These are phyloP conservation scores for Xenotilapia longispinis DNA, from an alignment of 2,113 vertebrate species.

Conservation along the genomic window DNA sequence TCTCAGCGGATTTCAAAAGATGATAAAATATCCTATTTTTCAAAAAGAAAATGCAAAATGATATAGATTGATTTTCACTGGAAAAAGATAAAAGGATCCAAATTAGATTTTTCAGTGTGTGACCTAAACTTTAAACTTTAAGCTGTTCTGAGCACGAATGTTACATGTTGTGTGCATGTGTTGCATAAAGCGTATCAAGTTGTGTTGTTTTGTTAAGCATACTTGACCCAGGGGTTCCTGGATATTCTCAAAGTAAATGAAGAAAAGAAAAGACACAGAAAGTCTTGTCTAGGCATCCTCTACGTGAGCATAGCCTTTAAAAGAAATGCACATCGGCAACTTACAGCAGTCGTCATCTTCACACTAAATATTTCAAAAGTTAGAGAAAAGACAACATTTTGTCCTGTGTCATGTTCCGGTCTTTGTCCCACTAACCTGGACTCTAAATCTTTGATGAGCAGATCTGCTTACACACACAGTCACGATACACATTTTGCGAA, in stretches of 20 bases:
- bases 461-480: constrained; percentile 28
- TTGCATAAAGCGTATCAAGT: constrained; percentile 16
- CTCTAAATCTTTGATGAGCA: constrained; percentile 47
- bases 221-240: background rate
- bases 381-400: background rate
- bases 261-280: background rate
- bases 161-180: constrained; percentile 37
- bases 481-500: background rate
- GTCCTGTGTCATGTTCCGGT: background rate
- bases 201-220: background rate
- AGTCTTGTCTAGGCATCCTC: background rate
- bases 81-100: background rate
- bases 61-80: background rate
- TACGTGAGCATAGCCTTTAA: background rate
- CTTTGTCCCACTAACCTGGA: constrained; percentile 32
- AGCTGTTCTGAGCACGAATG: constrained; percentile 32
- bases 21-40: constrained; percentile 1
- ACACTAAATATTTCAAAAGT: constrained; percentile 7
- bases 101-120: constrained; percentile 4
- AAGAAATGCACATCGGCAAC: background rate
- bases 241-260: background rate
- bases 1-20: constrained; percentile 7
- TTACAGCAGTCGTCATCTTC: background rate
- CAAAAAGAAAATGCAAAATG: background rate
- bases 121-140: constrained; percentile 29